phyloP scores from a whole-genome alignment of 2,888 invertebrate genomes.

The Pristionchus exspectatus region DNA sequence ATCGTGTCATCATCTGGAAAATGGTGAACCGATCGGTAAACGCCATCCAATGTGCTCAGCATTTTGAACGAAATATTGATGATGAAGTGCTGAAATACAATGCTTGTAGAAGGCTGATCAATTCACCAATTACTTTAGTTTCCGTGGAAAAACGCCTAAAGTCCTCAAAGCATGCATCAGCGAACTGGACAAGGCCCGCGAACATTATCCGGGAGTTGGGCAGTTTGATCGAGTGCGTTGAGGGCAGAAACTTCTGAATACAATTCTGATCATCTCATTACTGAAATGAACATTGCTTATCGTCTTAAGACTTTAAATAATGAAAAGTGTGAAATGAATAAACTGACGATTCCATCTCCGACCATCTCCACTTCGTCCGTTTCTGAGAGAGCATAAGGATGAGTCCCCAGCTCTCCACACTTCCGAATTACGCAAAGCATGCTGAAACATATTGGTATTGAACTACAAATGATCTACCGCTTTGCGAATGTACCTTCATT shows the following conservation, averaged over 20 bases:
- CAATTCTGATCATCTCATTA: too few relatives aligned
- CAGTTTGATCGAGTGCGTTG: neutral
- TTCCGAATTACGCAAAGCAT: conserved; percentile 23
- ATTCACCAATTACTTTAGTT: neutral
- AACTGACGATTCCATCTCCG: conserved; percentile 29
- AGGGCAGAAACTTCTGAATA: neutral
- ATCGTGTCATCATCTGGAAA: conserved; percentile 9
- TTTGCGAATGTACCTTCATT: neutral
- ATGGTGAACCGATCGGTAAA: neutral
- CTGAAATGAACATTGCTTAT: too few relatives aligned
- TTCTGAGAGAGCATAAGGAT: neutral
- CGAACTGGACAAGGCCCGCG: neutral
- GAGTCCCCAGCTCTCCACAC: conserved; percentile 23
- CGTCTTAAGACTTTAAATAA: too few relatives aligned
- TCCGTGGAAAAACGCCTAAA: neutral
- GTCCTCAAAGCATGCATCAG: neutral
- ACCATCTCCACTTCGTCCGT: neutral
- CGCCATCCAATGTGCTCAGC: conserved; percentile 3
- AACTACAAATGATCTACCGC: neutral
- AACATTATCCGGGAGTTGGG: conserved; percentile 27
- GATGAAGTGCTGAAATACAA: neutral
- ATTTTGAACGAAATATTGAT: conserved; percentile 7
- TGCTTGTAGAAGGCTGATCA: neutral
- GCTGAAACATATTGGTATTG: neutral
- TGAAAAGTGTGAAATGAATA: too few relatives aligned